Evolutionary conservation across 2,797 vertebrate species (phyloP).

Genomic region (Macropodus opercularis): DNA sequence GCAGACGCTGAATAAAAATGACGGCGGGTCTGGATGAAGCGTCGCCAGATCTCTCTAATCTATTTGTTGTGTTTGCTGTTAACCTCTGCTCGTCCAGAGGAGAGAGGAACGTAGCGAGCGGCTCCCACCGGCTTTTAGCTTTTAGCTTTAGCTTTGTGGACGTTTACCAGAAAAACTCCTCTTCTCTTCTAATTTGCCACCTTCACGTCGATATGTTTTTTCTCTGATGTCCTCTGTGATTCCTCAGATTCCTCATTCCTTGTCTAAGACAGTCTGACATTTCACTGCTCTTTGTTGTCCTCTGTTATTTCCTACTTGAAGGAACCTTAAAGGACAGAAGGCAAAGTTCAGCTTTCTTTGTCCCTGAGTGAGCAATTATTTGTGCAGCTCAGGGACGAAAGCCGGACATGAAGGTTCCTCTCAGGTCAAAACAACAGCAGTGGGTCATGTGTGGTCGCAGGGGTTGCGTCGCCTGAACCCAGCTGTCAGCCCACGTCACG

Average conservation of each 20-base stretch:
- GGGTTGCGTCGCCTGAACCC: too few relatives aligned
- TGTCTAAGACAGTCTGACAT: neutral
- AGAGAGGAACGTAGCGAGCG: neutral
- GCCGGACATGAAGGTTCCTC: constrained; percentile 1
- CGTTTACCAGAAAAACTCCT: too few relatives aligned
- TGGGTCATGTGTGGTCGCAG: neutral
- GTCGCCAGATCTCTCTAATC: constrained; percentile 23
- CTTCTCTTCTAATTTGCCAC: too few relatives aligned
- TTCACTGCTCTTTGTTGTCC: neutral
- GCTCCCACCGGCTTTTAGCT: too few relatives aligned
- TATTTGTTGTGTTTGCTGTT: constrained; percentile 21
- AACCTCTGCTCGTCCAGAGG: constrained; percentile 31
- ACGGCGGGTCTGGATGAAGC: constrained; percentile 25
- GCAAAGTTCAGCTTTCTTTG: constrained; percentile 11
- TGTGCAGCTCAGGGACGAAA: neutral
- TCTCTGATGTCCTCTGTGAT: too few relatives aligned
- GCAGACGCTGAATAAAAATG: constrained; percentile 28
- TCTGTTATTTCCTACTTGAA: neutral
- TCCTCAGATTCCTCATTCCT: neutral
- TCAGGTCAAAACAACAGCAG: neutral
- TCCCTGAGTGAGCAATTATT: constrained; percentile 32
- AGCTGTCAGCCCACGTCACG: too few relatives aligned
- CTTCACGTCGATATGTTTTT: neutral
- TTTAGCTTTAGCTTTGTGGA: neutral
- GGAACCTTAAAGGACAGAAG: neutral